Conservation (phyloP, 2,888 invertebrate genomes). For the Coremacera marginata region DNA sequence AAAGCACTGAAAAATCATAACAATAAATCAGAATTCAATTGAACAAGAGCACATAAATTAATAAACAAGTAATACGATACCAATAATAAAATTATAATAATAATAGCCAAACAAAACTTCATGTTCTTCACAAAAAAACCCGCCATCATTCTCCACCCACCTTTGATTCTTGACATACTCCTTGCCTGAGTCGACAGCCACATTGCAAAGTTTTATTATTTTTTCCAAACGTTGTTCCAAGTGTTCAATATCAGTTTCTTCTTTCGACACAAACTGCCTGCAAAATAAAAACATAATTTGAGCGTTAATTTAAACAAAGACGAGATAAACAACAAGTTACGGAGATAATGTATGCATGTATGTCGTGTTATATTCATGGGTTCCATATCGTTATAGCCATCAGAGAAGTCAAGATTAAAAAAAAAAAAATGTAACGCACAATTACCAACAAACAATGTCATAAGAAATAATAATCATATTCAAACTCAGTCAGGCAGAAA, state of each 20-base stretch:
- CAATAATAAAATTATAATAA: neutral
- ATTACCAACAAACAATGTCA: neutral
- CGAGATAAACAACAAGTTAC: neutral
- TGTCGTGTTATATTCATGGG: neutral
- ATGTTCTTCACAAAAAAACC: no score
- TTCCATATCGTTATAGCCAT: slow-evolving; percentile 2
- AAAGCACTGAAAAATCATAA: slow-evolving; percentile 75
- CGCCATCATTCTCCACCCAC: slow-evolving; percentile 69
- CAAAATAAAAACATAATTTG: slow-evolving; percentile 40
- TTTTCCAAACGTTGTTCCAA: slow-evolving; percentile 91
- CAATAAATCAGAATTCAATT: neutral
- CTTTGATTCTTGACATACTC: slow-evolving; percentile 92
- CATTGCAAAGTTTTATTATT: slow-evolving; percentile 89
- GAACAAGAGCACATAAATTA: neutral
- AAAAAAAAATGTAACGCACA: neutral
- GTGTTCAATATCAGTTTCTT: slow-evolving; percentile 88
- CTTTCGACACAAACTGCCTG: slow-evolving; percentile 87
- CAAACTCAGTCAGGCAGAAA: neutral
- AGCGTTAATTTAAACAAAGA: slow-evolving; percentile 1
- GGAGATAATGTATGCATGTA: slow-evolving; percentile 3
- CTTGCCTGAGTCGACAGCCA: slow-evolving; percentile 94
- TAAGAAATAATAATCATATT: neutral
- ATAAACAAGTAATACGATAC: slow-evolving; percentile 11
- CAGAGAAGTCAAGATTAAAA: neutral
- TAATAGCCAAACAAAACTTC: no score